Conservation (phyloP, 2,888 invertebrate species). For the Drosophila testacea region DNA sequence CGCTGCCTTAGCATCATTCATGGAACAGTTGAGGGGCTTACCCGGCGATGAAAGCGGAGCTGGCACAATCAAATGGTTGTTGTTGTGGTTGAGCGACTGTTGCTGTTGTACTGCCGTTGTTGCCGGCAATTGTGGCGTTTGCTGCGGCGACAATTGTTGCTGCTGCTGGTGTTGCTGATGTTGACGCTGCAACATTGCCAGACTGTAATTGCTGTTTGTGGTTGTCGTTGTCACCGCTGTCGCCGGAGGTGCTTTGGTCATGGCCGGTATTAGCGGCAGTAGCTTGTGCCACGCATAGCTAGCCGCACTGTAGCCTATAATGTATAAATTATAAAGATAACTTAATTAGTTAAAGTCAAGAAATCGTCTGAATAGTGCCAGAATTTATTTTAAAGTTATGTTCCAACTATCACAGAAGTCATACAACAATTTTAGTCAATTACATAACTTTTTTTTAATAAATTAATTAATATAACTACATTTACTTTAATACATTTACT, state of each 20-base stretch:
- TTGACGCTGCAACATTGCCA: slow-evolving; percentile 75
- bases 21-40: slow-evolving; percentile 80
- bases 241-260: slow-evolving; percentile 62
- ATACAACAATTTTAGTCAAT: too few species aligned
- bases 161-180: slow-evolving; percentile 50
- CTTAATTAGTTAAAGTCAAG: too few species aligned
- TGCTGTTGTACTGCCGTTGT: slow-evolving; percentile 55
- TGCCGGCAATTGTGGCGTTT: slow-evolving; percentile 33
- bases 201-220: slow-evolving; percentile 70
- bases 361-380: too few species aligned
- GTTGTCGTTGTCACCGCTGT: slow-evolving; percentile 57
- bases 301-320: slow-evolving; percentile 84
- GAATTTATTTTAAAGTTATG: too few species aligned
- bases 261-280: slow-evolving; percentile 82
- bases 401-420: too few species aligned
- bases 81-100: slow-evolving; percentile 69
- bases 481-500: too few species aligned
- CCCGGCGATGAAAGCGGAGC: slow-evolving; percentile 79
- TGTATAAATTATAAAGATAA: neutral
- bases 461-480: too few species aligned
- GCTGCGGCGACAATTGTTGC: slow-evolving; percentile 55
- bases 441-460: too few species aligned
- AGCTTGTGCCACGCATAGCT: slow-evolving; percentile 85
- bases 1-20: slow-evolving; percentile 63
- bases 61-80: slow-evolving; percentile 70